These are phyloP conservation scores for Antheraea yamamai DNA, from an alignment of 2,888 invertebrate species.

Conservation along the genomic window DNA sequence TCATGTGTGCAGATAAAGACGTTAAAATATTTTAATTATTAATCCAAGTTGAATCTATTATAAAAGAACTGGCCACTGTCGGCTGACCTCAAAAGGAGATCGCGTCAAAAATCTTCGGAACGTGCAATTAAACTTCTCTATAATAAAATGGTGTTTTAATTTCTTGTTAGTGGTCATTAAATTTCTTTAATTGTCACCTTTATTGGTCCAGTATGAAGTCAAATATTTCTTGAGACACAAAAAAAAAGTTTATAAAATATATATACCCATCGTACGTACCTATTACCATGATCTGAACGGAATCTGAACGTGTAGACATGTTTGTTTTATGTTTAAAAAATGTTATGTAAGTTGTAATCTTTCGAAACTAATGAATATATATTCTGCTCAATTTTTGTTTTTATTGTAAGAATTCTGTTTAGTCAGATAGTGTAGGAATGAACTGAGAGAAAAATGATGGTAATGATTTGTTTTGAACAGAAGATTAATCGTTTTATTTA, in stretches of 20 bases:
- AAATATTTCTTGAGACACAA: constrained; percentile 26
- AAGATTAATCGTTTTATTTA: background rate
- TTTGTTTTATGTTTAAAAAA: background rate
- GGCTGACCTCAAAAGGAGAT: constrained; percentile 55
- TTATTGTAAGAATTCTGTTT: background rate
- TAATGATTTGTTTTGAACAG: constrained; percentile 1
- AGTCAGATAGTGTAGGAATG: background rate
- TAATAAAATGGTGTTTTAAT: constrained; percentile 72
- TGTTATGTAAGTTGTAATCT: background rate
- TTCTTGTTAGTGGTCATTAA: constrained; percentile 63
- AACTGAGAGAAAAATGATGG: background rate
- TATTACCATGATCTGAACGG: background rate
- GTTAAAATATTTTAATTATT: constrained; percentile 57
- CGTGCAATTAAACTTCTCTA: constrained; percentile 64
- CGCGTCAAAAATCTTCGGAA: constrained; percentile 55
- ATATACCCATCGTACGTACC: background rate
- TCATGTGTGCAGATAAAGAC: constrained; percentile 54
- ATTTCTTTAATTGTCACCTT: constrained; percentile 61
- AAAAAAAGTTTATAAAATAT: constrained; percentile 26
- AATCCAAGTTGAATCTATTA: constrained; percentile 37
- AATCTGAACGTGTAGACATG: background rate
- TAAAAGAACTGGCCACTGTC: constrained; percentile 36
- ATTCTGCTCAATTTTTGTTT: constrained; percentile 2
- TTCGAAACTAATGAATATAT: background rate
- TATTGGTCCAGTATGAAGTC: constrained; percentile 47